phyloP scores from a whole-genome alignment of 2,113 vertebrate genomes.

The Zosterops hypoxanthus region DNA sequence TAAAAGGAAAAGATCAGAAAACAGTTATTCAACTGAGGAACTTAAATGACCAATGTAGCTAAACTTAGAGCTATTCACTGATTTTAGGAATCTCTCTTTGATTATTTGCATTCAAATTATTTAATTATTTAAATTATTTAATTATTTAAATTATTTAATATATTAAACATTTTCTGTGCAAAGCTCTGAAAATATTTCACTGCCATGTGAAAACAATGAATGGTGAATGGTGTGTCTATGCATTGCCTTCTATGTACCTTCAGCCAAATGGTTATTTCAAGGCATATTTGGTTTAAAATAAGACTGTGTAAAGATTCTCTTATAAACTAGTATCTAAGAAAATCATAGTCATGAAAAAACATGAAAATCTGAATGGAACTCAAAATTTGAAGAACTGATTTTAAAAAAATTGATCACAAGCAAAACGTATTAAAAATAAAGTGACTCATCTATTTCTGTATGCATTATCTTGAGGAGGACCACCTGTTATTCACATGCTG shows the following conservation, averaged over 20 bases:
- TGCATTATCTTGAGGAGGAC: not conserved
- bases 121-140: not conserved
- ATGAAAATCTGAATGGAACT: not conserved
- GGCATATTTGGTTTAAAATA: not conserved
- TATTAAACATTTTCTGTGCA: not conserved
- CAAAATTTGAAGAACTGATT: not conserved
- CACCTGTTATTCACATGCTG: not conserved
- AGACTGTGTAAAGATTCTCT: not conserved
- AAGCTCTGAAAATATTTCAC: not conserved
- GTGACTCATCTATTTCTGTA: not conserved
- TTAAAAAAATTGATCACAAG: not conserved
- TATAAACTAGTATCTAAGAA: not conserved
- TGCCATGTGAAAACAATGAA: not conserved
- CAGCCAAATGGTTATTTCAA: not conserved
- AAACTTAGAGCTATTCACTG: not conserved
- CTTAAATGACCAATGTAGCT: not conserved
- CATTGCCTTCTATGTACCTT: not conserved
- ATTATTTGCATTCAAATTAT: not conserved
- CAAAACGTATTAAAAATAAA: not conserved
- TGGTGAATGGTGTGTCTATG: not conserved
- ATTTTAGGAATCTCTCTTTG: not conserved
- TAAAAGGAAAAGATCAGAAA: not conserved
- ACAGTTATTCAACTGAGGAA: not conserved
- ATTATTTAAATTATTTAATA: not conserved
- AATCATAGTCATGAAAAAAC: not conserved